phyloP scores from a whole-genome alignment of 2,888 invertebrate species.

The Aromia moschata region DNA sequence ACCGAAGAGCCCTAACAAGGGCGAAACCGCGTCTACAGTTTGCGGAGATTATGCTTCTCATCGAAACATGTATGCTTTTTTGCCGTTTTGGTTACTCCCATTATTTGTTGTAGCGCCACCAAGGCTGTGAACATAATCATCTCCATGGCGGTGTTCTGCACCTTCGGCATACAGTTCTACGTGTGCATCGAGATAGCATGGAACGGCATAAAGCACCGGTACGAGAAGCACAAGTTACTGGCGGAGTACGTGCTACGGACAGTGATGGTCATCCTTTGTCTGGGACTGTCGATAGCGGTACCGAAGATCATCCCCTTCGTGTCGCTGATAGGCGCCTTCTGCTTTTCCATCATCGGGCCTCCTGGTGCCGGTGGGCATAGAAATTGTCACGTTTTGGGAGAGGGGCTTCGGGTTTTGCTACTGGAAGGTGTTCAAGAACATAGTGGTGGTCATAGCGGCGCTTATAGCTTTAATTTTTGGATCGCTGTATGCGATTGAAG shows the following conservation, averaged over 20 bases:
- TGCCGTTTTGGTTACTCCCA: too few relatives aligned
- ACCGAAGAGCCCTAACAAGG: too few relatives aligned
- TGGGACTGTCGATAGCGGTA: neutral
- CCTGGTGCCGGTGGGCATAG: neutral
- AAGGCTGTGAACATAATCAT: neutral
- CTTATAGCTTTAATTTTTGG: neutral
- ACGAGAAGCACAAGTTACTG: neutral
- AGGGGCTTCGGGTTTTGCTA: neutral
- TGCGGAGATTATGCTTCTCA: too few relatives aligned
- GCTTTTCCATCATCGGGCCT: neutral
- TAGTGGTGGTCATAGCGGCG: neutral
- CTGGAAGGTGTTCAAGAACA: neutral
- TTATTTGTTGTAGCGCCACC: neutral
- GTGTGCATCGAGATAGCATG: neutral
- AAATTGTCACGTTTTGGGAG: neutral
- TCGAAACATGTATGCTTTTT: too few relatives aligned
- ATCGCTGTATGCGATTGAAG: constrained; percentile 55
- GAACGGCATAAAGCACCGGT: neutral
- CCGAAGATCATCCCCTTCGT: neutral
- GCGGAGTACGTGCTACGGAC: neutral
- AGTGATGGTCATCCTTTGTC: neutral
- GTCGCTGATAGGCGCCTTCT: neutral
- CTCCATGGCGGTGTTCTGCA: neutral
- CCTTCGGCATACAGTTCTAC: neutral
- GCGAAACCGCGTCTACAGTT: too few relatives aligned